Percentiles rank a stretch among this genome's conserved stretches.
phyloP scores from a whole-genome alignment of 2,888 invertebrate genomes.

The Chloromyia formosa region DNA sequence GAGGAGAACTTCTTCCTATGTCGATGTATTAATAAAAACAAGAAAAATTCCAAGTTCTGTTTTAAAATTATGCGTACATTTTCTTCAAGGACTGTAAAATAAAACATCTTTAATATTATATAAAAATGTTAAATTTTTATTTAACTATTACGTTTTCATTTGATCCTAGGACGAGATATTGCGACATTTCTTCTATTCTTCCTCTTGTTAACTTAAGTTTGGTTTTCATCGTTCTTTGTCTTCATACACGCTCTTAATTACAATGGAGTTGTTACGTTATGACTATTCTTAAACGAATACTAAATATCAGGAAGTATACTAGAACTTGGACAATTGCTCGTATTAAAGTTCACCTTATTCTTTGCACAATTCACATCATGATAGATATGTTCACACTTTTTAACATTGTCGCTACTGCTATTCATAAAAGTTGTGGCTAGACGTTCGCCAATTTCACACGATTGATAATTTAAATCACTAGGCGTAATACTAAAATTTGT shows the following conservation, averaged over 20 bases:
- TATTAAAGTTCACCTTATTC: conserved; percentile 56
- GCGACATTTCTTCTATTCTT: conserved; percentile 19
- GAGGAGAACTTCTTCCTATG: no score
- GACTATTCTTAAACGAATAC: conserved; percentile 33
- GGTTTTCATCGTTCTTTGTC: background rate
- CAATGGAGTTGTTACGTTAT: conserved; percentile 23
- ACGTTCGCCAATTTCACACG: conserved; percentile 45
- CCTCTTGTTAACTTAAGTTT: conserved; percentile 33
- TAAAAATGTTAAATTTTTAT: conserved; percentile 41
- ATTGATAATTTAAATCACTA: conserved; percentile 60
- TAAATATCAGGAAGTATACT: conserved; percentile 48
- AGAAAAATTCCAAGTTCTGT: no score
- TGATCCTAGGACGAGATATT: conserved; percentile 29
- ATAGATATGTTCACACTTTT: conserved; percentile 62
- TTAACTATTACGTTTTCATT: conserved; percentile 10
- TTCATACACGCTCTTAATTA: background rate
- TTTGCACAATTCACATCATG: conserved; percentile 64
- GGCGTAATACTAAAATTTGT: conserved; percentile 60
- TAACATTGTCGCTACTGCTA: conserved; percentile 57
- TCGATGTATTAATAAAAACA: no score
- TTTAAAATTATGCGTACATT: no score
- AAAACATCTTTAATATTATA: conserved; percentile 4
- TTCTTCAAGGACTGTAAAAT: no score
- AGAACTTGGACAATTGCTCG: conserved; percentile 45
- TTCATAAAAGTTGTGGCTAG: conserved; percentile 55